Evolutionary conservation across 2,888 invertebrate species (phyloP), one percentile per base, ranked within the genome.

Genomic region (Callyntrura guangdongensis): DNA sequence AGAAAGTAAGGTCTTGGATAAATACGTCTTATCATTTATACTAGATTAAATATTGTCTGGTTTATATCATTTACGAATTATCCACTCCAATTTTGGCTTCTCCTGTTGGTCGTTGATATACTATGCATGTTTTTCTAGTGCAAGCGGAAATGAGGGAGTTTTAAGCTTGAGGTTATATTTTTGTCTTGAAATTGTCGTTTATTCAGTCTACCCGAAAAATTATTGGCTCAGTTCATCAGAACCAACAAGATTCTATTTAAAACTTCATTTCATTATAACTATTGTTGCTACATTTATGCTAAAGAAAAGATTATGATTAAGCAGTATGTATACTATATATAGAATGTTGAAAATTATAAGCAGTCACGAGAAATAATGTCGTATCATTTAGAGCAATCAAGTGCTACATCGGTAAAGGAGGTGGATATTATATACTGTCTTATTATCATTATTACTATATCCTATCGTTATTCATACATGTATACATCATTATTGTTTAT

Each of bases 401-500:
- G 61, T 83, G 83, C 83, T 83, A 64, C 64, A 61, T 47, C 25
- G 36, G n/a, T 20, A 45, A 17, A 27, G 56, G 36, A 81, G 87
- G 81, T 87, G 87, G 81, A 87, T 87, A 81, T 36, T 69, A 79
- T 72, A 79, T 49, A 77, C 67, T 72, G 47, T 72, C 72, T 47
- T 36, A 72, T 49, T 47, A 74, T 74, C 22, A 72, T 27, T 49
- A 47, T 49, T 22, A 67, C 25, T 27, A 25, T 59, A 74, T 22
- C 47, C 14, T 64, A 67, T 72, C 36, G 17, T 86, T 59, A 79
- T n/a, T n/a, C n/a, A n/a, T 86, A 77, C 79, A 77, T 81, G 87
- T 87, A 87, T 81, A 87, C 87, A 87, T 27, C 45, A 67, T 64
- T 79, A 87, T 81, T 81, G 56, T 81, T 81, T 83, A 83, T 83